phyloP scores from a whole-genome alignment of 2,797 vertebrate species.

The Geotria australis region DNA sequence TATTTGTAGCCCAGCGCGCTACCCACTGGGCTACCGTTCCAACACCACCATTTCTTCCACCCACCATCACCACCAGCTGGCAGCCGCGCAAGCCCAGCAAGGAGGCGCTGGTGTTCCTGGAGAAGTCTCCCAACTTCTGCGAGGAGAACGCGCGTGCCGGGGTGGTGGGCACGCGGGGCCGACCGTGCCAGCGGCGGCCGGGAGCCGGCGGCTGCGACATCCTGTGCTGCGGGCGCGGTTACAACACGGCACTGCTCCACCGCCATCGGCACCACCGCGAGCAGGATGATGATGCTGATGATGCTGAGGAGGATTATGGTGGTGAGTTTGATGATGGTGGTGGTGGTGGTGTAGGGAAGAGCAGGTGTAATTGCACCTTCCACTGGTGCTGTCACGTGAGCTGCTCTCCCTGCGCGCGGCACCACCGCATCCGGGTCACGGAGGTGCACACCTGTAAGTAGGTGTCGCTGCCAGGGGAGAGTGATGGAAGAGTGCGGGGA shows the following conservation, averaged over 20 bases:
- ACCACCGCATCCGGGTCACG: not conserved
- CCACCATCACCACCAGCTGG: too few relatives aligned
- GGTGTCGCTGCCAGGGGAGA: not conserved
- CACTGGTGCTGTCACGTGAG: not conserved
- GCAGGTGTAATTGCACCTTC: not conserved
- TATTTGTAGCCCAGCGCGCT: too few relatives aligned
- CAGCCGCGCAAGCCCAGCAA: not conserved
- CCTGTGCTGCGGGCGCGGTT: not conserved
- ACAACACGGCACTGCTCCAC: not conserved
- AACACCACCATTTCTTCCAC: too few relatives aligned
- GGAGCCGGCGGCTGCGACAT: not conserved
- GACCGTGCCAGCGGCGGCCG: not conserved
- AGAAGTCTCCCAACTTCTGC: not conserved
- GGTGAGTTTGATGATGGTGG: too few relatives aligned
- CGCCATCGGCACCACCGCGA: too few relatives aligned
- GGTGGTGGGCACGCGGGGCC: not conserved
- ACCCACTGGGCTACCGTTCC: too few relatives aligned
- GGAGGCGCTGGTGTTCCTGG: not conserved
- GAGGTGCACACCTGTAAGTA: not conserved
- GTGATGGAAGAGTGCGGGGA: too few relatives aligned
- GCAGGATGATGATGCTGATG: too few relatives aligned
- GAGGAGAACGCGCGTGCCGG: not conserved
- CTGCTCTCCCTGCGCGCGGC: not conserved
- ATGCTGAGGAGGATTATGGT: too few relatives aligned
- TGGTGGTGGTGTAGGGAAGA: not conserved